Evolutionary conservation across 2,797 vertebrate species (phyloP).

Genomic region (Lagorchestes hirsutus): DNA sequence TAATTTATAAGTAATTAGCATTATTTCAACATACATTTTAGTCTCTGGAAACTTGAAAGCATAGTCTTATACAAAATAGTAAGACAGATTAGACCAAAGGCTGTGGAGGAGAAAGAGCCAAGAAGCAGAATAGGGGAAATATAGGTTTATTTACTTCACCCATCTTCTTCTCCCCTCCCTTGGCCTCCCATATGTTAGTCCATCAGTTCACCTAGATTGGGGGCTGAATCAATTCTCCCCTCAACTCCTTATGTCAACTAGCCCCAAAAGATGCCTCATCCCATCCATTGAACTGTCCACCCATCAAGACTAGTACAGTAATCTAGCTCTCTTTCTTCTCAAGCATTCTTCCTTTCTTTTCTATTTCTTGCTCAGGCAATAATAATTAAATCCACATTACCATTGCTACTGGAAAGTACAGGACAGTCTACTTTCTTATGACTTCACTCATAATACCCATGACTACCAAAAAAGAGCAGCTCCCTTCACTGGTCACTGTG

Average conservation of each 20-base stretch:
- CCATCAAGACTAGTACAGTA: background rate
- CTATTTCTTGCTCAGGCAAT: background rate
- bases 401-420: background rate
- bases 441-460: background rate
- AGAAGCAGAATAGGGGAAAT: background rate
- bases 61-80: background rate
- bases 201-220: background rate
- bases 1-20: conserved; percentile 42
- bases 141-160: background rate
- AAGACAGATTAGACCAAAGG: conserved; percentile 12
- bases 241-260: background rate
- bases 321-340: background rate
- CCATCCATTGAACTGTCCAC: background rate
- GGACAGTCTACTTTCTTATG: background rate
- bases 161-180: background rate
- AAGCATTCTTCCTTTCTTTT: background rate
- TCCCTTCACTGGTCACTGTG: background rate
- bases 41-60: conserved; percentile 1
- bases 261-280: background rate
- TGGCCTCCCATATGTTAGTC: background rate
- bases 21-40: conserved; percentile 34
- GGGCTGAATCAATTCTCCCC: background rate
- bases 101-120: conserved; percentile 21
- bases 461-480: background rate
- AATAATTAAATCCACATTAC: background rate